These are phyloP conservation scores for Microplitis deprimator DNA, from an alignment of 2,888 invertebrate genomes.

Conservation along the genomic window DNA sequence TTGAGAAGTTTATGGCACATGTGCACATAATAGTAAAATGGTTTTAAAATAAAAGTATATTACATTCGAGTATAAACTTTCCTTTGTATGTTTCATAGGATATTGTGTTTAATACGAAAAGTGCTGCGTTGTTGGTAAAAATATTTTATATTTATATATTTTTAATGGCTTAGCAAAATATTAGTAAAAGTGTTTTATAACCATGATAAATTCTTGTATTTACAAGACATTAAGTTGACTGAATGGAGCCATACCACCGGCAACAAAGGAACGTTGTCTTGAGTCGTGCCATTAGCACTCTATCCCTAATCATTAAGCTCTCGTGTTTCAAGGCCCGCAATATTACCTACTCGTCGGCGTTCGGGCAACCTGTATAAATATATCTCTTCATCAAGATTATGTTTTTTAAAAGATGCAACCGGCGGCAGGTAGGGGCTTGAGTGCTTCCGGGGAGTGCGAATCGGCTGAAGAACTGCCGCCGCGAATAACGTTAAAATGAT, in stretches of 20 bases:
- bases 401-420: background rate
- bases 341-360: background rate
- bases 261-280: slow-evolving; percentile 18
- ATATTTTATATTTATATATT: background rate
- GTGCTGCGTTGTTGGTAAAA: background rate
- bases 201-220: slow-evolving; percentile 16
- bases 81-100: no score
- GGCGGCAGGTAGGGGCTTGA: background rate
- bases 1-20: no score
- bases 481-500: background rate
- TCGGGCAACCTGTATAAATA: background rate
- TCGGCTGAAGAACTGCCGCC: background rate
- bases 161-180: background rate
- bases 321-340: background rate
- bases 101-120: background rate
- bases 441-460: background rate
- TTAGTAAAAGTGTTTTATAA: slow-evolving; percentile 24
- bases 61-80: no score
- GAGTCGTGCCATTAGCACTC: slow-evolving; percentile 26
- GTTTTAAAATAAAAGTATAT: no score
- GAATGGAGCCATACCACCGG: background rate
- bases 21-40: no score
- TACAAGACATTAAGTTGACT: slow-evolving; percentile 13
- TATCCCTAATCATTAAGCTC: slow-evolving; percentile 25
- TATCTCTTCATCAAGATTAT: background rate